phyloP scores from a whole-genome alignment of 2,888 invertebrate species.

The Cabera pusaria region DNA sequence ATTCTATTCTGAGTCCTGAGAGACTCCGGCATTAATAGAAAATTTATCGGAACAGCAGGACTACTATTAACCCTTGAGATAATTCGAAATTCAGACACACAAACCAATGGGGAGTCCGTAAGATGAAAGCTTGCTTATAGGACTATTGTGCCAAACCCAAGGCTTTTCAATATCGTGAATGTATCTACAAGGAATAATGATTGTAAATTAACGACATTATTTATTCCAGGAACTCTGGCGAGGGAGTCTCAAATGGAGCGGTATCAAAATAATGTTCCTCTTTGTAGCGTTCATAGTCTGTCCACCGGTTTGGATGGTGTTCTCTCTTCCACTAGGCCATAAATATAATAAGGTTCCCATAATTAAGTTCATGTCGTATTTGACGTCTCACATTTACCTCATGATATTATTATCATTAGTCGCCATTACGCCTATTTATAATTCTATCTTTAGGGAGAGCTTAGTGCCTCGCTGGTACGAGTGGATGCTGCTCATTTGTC shows the following conservation, averaged over 20 bases:
- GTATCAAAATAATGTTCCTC: slow-evolving; percentile 96
- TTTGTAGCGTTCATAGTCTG: slow-evolving; percentile 96
- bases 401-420: slow-evolving; percentile 96
- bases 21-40: too few species aligned
- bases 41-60: too few species aligned
- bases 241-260: slow-evolving; percentile 97
- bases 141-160: too few species aligned
- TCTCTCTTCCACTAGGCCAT: slow-evolving; percentile 97
- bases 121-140: too few species aligned
- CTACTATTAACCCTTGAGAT: too few species aligned
- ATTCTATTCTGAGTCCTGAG: too few species aligned
- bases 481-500: slow-evolving; percentile 96
- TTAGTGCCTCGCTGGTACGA: slow-evolving; percentile 97
- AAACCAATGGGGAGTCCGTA: too few species aligned
- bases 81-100: too few species aligned
- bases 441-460: slow-evolving; percentile 89
- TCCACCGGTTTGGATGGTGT: slow-evolving; percentile 98
- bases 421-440: slow-evolving; percentile 93
- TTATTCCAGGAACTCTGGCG: slow-evolving; percentile 96
- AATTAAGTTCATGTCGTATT: slow-evolving; percentile 99
- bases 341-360: slow-evolving; percentile 99
- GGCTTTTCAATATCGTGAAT: too few species aligned
- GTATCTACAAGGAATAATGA: too few species aligned
- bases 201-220: too few species aligned
- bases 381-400: slow-evolving; percentile 98